phyloP scores from a whole-genome alignment of 2,888 invertebrate species.

The Acrobasis consociella region DNA sequence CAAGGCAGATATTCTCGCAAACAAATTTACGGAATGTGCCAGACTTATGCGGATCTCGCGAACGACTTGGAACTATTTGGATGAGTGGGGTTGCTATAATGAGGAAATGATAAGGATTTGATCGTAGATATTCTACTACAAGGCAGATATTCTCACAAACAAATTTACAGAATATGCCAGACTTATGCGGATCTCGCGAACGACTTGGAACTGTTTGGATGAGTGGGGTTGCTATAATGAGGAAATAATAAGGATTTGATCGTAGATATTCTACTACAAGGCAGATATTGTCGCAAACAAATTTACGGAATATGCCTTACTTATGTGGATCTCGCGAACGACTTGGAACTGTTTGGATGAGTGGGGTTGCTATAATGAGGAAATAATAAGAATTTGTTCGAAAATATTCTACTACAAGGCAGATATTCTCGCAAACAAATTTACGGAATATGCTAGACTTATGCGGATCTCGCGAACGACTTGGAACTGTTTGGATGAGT shows the following conservation, averaged over 20 bases:
- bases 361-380: no score
- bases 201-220: neutral
- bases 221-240: no score
- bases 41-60: slow-evolving; percentile 67
- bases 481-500: no score
- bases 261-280: slow-evolving; percentile 28
- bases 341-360: neutral
- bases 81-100: no score
- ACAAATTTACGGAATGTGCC: slow-evolving; percentile 28
- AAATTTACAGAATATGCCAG: no score
- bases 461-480: slow-evolving; percentile 63
- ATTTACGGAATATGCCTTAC: no score
- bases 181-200: slow-evolving; percentile 69
- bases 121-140: no score
- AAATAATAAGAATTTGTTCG: neutral
- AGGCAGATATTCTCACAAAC: slow-evolving; percentile 74
- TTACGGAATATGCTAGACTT: slow-evolving; percentile 35
- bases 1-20: slow-evolving; percentile 72
- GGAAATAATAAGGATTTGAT: neutral
- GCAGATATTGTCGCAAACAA: slow-evolving; percentile 72
- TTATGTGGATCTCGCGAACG: slow-evolving; percentile 69
- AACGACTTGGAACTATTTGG: slow-evolving; percentile 21
- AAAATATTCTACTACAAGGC: slow-evolving; percentile 40
- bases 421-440: slow-evolving; percentile 67
- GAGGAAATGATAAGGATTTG: neutral